phyloP scores from a whole-genome alignment of 2,888 invertebrate species.

The Seira musarum region DNA sequence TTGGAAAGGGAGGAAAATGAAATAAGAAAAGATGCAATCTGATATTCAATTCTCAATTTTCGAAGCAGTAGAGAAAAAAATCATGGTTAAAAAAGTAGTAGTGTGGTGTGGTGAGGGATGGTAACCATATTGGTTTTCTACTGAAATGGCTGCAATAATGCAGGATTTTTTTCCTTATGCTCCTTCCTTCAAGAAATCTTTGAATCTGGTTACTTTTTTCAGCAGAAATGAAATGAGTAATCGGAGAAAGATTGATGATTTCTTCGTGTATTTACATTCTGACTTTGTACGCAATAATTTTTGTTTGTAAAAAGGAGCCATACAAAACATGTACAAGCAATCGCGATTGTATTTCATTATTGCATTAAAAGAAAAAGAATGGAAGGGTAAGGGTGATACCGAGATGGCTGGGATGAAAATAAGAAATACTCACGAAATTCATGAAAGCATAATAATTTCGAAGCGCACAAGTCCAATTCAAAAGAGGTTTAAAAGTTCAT shows the following conservation, averaged over 20 bases:
- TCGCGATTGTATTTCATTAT: too few species aligned
- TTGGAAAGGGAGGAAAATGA: constrained; percentile 44
- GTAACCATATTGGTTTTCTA: constrained; percentile 31
- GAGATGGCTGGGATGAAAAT: too few species aligned
- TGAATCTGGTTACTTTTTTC: too few species aligned
- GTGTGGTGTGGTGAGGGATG: too few species aligned
- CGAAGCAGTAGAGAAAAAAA: constrained; percentile 6
- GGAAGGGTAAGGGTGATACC: too few species aligned
- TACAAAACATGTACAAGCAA: too few species aligned
- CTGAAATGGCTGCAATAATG: not conserved
- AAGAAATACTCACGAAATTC: too few species aligned
- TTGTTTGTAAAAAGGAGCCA: too few species aligned
- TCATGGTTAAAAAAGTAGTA: too few species aligned
- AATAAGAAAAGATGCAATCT: constrained; percentile 24
- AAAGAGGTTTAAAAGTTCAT: constrained; percentile 13
- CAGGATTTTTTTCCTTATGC: not conserved
- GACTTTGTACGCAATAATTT: too few species aligned
- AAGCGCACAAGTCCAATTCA: not conserved
- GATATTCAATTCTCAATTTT: constrained; percentile 39
- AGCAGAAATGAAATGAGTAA: constrained; percentile 40
- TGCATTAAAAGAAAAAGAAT: too few species aligned
- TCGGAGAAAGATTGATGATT: constrained; percentile 59
- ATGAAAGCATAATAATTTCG: too few species aligned
- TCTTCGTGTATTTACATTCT: constrained; percentile 21
- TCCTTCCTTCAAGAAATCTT: not conserved